Conservation (phyloP, 2,113 vertebrate species). For the Lagopus muta region DNA sequence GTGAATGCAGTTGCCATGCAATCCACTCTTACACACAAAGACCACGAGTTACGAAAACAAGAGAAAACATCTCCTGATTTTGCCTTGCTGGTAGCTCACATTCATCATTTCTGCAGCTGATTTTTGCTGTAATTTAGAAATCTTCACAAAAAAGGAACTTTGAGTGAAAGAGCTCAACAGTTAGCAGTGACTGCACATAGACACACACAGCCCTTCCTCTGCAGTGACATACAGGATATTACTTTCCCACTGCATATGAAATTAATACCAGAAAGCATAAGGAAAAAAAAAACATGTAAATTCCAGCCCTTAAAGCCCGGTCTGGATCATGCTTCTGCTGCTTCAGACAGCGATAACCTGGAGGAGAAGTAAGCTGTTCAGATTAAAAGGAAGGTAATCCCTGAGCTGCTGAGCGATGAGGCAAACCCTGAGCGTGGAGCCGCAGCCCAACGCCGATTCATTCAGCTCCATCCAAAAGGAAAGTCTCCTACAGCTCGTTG, state of each 20-base stretch:
- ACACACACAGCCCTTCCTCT: slow-evolving; percentile 25
- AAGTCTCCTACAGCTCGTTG: background rate
- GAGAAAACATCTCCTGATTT: slow-evolving; percentile 43
- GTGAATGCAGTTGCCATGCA: slow-evolving; percentile 83
- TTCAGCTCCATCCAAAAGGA: background rate
- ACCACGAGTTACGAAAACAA: slow-evolving; percentile 53
- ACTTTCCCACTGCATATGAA: slow-evolving; percentile 54
- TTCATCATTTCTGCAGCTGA: background rate
- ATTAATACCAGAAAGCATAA: slow-evolving; percentile 42
- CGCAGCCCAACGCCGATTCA: background rate
- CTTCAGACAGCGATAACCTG: background rate
- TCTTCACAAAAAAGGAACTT: background rate
- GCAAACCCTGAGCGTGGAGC: background rate
- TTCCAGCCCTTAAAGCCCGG: slow-evolving; percentile 18
- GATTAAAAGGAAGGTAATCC: background rate
- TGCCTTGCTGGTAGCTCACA: slow-evolving; percentile 22
- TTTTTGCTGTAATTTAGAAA: background rate
- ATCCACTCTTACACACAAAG: slow-evolving; percentile 70
- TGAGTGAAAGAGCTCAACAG: background rate
- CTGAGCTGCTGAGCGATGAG: background rate
- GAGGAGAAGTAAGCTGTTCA: background rate
- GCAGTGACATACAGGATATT: slow-evolving; percentile 54
- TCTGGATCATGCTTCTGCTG: background rate
- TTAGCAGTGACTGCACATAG: background rate
- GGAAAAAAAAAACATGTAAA: background rate